These are phyloP conservation scores for Sepiola atlantica DNA, from an alignment of 2,888 invertebrate species.

Conservation along the genomic window DNA sequence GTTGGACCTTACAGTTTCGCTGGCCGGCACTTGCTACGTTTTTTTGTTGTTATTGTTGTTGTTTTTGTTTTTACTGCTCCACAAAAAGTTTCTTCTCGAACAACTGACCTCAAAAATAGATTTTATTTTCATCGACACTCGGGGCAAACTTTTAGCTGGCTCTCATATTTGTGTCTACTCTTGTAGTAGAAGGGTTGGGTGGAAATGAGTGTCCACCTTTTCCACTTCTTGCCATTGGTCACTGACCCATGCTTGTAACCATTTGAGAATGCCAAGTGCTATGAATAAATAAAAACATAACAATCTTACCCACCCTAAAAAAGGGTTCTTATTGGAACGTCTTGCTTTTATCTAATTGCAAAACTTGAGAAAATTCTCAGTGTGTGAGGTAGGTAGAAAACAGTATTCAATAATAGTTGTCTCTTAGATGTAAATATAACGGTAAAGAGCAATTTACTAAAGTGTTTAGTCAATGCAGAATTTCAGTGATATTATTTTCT, in stretches of 20 bases:
- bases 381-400: too few species aligned
- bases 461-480: too few species aligned
- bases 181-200: neutral
- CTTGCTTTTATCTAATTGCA: neutral
- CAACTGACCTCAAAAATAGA: conserved; percentile 11
- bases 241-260: neutral
- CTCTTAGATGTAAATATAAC: too few species aligned
- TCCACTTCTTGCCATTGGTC: neutral
- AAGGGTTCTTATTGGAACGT: neutral
- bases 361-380: too few species aligned
- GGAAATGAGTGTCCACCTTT: neutral
- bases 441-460: too few species aligned
- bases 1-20: neutral
- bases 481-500: too few species aligned
- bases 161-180: neutral
- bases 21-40: neutral
- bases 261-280: neutral
- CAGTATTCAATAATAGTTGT: too few species aligned
- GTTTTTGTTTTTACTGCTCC: neutral
- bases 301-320: neutral
- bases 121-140: neutral
- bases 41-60: too few species aligned
- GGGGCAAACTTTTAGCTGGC: neutral
- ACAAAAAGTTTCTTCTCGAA: neutral
- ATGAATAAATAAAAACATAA: neutral